phyloP scores from a whole-genome alignment of 1,140 invertebrate genomes.

The Bilobella aurantiaca region DNA sequence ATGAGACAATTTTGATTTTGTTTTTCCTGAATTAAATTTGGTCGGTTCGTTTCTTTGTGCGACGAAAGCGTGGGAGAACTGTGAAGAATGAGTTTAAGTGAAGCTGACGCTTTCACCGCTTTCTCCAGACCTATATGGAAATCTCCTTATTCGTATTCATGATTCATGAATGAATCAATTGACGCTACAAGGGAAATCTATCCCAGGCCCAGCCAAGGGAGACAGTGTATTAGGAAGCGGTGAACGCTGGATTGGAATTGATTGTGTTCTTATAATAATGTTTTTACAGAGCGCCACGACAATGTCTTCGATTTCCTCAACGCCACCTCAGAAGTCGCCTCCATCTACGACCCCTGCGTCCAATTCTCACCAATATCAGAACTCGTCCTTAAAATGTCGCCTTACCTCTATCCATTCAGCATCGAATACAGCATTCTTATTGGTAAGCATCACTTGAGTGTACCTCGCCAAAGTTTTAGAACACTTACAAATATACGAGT shows the following conservation, averaged over 20 bases:
- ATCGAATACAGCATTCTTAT: constrained; percentile 64
- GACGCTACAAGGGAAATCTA: not conserved
- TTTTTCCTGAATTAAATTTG: no score
- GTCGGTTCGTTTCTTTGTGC: no score
- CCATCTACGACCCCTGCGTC: constrained; percentile 36
- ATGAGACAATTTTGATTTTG: no score
- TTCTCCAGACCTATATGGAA: not conserved
- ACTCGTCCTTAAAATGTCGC: constrained; percentile 46
- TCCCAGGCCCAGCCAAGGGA: not conserved
- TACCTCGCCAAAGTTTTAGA: no score
- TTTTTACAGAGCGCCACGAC: constrained; percentile 24
- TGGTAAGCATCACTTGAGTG: no score
- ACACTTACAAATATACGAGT: no score
- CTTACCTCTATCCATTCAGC: constrained; percentile 61
- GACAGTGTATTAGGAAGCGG: no score
- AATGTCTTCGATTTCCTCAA: constrained; percentile 34
- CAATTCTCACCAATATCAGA: constrained; percentile 45
- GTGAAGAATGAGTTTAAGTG: not conserved
- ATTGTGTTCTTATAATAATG: constrained; percentile 9
- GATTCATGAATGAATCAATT: constrained; percentile 8
- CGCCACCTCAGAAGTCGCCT: constrained; percentile 32
- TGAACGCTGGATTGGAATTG: constrained; percentile 10
- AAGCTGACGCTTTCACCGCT: not conserved
- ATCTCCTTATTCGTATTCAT: constrained; percentile 9
- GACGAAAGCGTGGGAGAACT: no score